Evolutionary conservation across 2,113 vertebrate species (phyloP).

Genomic region (Bolborhynchus lineola): DNA sequence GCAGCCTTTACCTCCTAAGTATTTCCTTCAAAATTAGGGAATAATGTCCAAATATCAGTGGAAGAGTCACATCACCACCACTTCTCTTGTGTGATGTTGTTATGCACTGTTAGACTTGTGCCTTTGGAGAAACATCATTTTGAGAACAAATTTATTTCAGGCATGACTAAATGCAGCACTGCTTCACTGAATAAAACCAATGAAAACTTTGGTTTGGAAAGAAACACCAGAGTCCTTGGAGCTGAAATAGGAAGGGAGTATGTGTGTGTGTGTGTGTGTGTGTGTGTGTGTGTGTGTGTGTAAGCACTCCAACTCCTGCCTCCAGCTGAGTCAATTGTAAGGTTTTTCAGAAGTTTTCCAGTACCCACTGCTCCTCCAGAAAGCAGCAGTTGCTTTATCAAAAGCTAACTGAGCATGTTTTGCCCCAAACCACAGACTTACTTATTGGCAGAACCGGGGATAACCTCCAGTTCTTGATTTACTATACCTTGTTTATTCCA

Average conservation of each 20-base stretch:
- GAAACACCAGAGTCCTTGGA: not conserved
- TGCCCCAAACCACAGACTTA: not conserved
- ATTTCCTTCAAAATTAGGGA: not conserved
- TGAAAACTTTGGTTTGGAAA: not conserved
- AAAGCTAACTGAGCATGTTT: not conserved
- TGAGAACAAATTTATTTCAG: not conserved
- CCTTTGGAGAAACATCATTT: not conserved
- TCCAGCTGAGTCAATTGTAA: not conserved
- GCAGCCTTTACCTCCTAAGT: not conserved
- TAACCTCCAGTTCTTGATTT: not conserved
- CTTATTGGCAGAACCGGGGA: not conserved
- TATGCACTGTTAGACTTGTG: not conserved
- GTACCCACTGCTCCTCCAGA: not conserved
- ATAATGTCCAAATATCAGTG: rapidly evolving
- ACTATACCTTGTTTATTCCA: not conserved
- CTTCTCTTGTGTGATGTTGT: not conserved
- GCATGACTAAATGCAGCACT: not conserved
- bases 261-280: too few species aligned
- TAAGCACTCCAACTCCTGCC: not conserved
- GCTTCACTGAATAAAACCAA: not conserved
- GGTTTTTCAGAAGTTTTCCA: not conserved
- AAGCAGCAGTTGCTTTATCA: not conserved
- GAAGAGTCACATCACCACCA: not conserved
- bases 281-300: too few species aligned
- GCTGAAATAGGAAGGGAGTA: not conserved